Conservation (phyloP, 2,797 vertebrate species). For the Botia kubotai region DNA sequence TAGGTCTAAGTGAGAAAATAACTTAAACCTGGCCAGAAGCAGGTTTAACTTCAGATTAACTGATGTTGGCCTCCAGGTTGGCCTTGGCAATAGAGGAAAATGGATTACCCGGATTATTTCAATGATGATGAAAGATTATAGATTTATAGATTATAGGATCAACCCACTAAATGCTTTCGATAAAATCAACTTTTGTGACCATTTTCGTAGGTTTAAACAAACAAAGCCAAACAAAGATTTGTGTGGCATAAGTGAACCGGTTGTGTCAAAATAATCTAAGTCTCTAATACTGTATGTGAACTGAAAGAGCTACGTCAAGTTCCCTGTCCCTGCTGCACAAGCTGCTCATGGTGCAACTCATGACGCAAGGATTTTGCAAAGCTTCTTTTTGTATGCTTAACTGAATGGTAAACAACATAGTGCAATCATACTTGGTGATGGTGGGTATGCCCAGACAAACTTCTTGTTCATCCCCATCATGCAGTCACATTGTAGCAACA, state of each 20-base stretch:
- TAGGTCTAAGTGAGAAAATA: neutral
- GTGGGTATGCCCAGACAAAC: no score
- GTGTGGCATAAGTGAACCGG: conserved; percentile 8
- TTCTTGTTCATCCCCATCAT: no score
- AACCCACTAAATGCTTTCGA: neutral
- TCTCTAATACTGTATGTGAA: conserved; percentile 33
- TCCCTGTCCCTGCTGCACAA: conserved; percentile 31
- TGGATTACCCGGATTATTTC: conserved; percentile 1
- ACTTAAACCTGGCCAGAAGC: neutral
- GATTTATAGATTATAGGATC: neutral
- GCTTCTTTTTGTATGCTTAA: no score
- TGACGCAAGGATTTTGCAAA: no score
- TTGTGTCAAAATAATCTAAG: conserved; percentile 22
- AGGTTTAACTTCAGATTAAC: conserved; percentile 11
- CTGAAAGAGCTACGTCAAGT: conserved; percentile 37
- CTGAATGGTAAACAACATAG: no score
- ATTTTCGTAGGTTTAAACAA: neutral
- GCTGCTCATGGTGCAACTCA: neutral
- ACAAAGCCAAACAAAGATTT: neutral
- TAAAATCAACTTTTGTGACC: neutral
- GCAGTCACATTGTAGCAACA: no score
- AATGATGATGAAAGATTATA: neutral
- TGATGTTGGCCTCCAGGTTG: neutral
- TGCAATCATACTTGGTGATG: no score
- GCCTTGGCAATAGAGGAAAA: neutral